phyloP scores from a whole-genome alignment of 2,113 vertebrate genomes.

The Ceuthmochares aereus region DNA sequence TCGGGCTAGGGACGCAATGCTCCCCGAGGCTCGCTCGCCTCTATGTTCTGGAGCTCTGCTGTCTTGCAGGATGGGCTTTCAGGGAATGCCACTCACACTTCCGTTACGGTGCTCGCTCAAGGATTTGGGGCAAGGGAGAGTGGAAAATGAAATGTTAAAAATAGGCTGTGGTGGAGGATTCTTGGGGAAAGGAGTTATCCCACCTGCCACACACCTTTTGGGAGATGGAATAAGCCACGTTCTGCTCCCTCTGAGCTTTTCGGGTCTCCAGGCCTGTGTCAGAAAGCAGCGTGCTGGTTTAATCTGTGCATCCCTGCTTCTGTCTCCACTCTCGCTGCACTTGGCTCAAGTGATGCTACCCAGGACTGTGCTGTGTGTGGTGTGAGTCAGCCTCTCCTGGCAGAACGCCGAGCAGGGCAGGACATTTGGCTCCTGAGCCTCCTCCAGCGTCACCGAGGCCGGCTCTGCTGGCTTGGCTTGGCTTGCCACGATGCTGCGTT shows the following conservation, averaged over 20 bases:
- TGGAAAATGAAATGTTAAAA: background rate
- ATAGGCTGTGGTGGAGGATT: background rate
- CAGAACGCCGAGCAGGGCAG: accelerated
- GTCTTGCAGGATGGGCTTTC: background rate
- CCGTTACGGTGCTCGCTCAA: background rate
- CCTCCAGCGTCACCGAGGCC: accelerated
- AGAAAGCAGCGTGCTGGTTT: background rate
- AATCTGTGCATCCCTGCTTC: background rate
- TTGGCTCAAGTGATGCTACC: background rate
- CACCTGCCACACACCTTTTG: background rate
- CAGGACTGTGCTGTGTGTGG: background rate
- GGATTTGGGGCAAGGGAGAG: background rate
- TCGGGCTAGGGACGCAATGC: background rate
- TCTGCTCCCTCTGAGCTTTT: background rate
- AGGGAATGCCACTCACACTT: background rate
- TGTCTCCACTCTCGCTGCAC: background rate
- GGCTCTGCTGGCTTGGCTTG: background rate
- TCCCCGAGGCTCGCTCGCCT: background rate
- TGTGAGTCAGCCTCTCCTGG: background rate
- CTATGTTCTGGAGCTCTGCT: background rate
- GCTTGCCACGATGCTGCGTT: background rate
- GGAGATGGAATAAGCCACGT: accelerated
- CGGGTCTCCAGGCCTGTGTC: background rate
- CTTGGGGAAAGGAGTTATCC: background rate
- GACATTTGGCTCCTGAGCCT: background rate